These are phyloP conservation scores for Pseudochirops corinnae DNA, from an alignment of 2,797 vertebrate species.

Conservation along the genomic window DNA sequence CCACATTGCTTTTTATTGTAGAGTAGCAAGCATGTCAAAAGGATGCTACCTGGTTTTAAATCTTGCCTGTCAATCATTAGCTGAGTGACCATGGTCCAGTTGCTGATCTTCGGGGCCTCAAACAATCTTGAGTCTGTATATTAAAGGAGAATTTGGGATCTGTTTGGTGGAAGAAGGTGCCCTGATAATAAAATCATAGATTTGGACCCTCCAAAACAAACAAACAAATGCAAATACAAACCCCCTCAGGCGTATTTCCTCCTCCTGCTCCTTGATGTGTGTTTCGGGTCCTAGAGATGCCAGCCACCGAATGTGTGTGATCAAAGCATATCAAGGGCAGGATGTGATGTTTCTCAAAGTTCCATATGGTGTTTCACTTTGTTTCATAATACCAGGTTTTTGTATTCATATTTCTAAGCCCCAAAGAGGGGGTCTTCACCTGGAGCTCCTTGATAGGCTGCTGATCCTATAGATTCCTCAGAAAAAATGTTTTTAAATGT, in stretches of 20 bases:
- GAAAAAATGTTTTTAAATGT: background rate
- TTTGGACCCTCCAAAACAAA: background rate
- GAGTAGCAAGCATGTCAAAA: background rate
- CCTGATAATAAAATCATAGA: background rate
- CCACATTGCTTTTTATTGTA: background rate
- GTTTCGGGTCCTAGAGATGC: background rate
- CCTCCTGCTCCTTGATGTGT: background rate
- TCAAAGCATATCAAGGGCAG: constrained; percentile 33
- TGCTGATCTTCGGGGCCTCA: background rate
- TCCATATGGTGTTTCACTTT: constrained; percentile 7
- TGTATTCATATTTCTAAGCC: background rate
- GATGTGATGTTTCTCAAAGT: constrained; percentile 20
- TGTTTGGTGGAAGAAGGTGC: background rate
- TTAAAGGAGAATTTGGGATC: background rate
- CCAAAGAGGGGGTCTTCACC: background rate
- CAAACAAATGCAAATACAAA: background rate
- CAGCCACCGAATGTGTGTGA: constrained; percentile 14
- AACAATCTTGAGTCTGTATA: background rate
- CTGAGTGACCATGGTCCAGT: background rate
- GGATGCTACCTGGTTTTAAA: background rate
- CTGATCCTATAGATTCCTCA: background rate
- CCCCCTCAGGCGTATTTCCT: background rate
- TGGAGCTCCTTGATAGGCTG: background rate
- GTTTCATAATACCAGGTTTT: constrained; percentile 21
- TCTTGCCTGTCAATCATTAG: background rate